Conservation (phyloP, 2,797 vertebrate species). For the Darevskia nairensis region DNA sequence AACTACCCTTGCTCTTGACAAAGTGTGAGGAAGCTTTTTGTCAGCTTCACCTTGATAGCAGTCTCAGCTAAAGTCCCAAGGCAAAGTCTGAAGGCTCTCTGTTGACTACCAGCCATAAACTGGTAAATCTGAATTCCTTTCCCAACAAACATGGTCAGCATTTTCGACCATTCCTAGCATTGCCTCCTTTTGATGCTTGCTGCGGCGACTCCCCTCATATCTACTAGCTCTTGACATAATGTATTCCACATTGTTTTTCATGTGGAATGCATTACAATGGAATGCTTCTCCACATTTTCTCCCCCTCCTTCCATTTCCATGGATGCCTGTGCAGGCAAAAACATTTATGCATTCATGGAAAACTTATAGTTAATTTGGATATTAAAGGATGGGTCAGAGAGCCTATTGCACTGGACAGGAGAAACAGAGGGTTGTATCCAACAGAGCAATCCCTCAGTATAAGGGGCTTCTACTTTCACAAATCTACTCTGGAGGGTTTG, state of each 20-base stretch:
- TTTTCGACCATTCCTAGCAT: not conserved
- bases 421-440: too few species aligned
- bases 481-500: too few species aligned
- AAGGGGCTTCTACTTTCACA: too few species aligned
- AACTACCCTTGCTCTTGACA: not conserved
- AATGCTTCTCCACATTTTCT: too few species aligned
- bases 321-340: too few species aligned
- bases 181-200: not conserved
- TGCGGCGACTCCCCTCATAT: not conserved
- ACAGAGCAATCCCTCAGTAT: too few species aligned
- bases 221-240: conserved; percentile 5
- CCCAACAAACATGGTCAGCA: not conserved
- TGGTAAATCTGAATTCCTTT: not conserved
- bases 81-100: not conserved
- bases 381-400: too few species aligned
- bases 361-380: too few species aligned
- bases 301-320: too few species aligned
- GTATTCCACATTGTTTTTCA: not conserved
- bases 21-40: not conserved
- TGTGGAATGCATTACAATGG: too few species aligned
- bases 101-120: not conserved
- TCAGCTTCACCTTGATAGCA: not conserved
- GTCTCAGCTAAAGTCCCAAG: not conserved
- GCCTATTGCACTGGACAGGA: too few species aligned
- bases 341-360: too few species aligned